Evolutionary conservation across 2,888 invertebrate genomes (phyloP).

Genomic region (Minunthozetes semirufus): DNA sequence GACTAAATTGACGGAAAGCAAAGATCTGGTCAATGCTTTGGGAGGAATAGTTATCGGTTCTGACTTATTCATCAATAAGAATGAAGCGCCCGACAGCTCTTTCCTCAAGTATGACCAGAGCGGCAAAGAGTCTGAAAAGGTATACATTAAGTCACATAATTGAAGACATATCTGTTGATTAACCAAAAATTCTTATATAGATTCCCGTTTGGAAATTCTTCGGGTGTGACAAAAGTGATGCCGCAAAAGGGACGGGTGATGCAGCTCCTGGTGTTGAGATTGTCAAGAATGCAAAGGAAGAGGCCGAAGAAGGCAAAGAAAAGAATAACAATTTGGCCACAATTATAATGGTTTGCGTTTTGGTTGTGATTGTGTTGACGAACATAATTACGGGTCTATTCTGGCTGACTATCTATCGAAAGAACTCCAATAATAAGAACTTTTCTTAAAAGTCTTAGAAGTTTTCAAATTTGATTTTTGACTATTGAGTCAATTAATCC

Average conservation of each 20-base stretch:
- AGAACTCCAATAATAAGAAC: too few species aligned
- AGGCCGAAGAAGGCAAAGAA: neutral
- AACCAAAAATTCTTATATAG: neutral
- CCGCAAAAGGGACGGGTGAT: neutral
- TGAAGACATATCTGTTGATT: neutral
- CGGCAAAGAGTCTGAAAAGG: neutral
- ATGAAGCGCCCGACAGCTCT: neutral
- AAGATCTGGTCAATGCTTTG: neutral
- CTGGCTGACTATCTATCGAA: neutral
- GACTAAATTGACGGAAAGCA: neutral
- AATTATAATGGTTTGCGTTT: neutral
- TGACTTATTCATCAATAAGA: neutral
- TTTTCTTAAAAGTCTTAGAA: too few species aligned
- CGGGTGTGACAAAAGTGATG: neutral
- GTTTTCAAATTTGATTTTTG: too few species aligned
- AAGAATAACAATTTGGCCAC: neutral
- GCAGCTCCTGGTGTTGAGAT: neutral
- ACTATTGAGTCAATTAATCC: too few species aligned
- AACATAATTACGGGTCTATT: neutral
- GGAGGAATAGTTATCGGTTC: neutral
- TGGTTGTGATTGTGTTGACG: neutral
- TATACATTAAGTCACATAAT: neutral
- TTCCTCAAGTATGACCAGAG: neutral
- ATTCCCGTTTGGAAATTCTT: constrained; percentile 3
- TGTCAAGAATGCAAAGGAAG: neutral